Evolutionary conservation across 2,888 invertebrate genomes (phyloP).

Genomic region (Branchellion lobata): DNA sequence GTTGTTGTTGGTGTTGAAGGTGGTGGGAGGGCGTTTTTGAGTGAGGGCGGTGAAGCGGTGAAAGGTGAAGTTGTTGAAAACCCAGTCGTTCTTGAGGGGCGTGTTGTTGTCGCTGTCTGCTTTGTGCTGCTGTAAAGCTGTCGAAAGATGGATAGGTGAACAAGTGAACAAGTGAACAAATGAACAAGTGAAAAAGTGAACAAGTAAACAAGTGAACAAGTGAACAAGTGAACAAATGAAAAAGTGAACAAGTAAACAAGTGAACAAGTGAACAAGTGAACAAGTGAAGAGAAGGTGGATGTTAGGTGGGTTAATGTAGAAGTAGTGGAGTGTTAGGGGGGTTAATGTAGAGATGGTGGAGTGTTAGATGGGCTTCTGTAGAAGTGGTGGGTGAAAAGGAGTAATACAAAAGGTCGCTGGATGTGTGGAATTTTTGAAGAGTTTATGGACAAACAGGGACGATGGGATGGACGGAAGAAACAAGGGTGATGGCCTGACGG

Average conservation of each 20-base stretch:
- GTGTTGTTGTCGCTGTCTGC: conserved; percentile 53
- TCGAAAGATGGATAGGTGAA: not conserved
- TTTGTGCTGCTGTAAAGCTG: conserved; percentile 44
- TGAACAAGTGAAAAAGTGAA: not conserved
- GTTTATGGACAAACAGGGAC: too few species aligned
- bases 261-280: conserved; percentile 24
- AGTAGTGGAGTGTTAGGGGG: too few species aligned
- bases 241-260: not conserved
- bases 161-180: not conserved
- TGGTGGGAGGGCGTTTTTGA: conserved; percentile 70
- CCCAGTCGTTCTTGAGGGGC: conserved; percentile 81
- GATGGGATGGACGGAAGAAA: too few species aligned
- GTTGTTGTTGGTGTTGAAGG: conserved; percentile 3
- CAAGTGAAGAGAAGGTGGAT: not conserved
- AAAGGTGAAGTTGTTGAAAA: conserved; percentile 99
- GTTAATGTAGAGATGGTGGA: too few species aligned
- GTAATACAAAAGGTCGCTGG: too few species aligned
- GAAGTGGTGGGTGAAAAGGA: too few species aligned
- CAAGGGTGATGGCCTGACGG: too few species aligned
- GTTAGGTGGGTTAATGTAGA: not conserved
- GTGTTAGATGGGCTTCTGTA: too few species aligned
- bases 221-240: conserved; percentile 3
- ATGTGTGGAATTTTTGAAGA: too few species aligned
- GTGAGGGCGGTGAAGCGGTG: conserved; percentile 97
- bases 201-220: conserved; percentile 18